Percentiles rank a stretch among this genome's conserved stretches.
Evolutionary conservation across 1,140 invertebrate genomes (phyloP).

Genomic region (Penaeus vannamei): DNA sequence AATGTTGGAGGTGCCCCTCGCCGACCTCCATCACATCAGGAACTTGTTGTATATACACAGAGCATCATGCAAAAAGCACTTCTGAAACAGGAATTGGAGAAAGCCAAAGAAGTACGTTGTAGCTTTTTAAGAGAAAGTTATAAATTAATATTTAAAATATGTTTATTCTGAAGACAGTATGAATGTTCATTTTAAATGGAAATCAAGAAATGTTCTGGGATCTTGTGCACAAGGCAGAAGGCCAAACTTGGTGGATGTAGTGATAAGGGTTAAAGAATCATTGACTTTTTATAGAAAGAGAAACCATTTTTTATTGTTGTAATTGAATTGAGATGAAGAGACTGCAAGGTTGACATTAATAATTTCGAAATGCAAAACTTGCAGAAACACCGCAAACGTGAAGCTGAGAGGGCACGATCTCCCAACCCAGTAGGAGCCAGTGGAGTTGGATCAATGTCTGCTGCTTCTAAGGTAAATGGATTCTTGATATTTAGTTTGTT

Average conservation of each 20-base stretch:
- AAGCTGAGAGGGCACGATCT: constrained; percentile 61
- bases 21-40: constrained; percentile 64
- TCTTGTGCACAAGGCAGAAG: too few species aligned
- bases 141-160: too few species aligned
- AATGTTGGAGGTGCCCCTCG: constrained; percentile 51
- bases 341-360: not conserved
- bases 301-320: too few species aligned
- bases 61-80: constrained; percentile 66
- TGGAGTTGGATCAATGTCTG: constrained; percentile 27
- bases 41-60: constrained; percentile 63
- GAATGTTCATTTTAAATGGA: too few species aligned
- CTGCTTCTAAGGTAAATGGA: not conserved
- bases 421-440: constrained; percentile 51
- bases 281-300: too few species aligned
- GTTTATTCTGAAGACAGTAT: too few species aligned
- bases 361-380: not conserved
- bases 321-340: too few species aligned
- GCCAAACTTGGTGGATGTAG: too few species aligned
- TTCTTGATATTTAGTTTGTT: not conserved
- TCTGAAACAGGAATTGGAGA: constrained; percentile 66
- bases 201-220: too few species aligned
- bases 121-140: not conserved
- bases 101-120: constrained; percentile 51
- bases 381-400: constrained; percentile 60
- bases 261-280: too few species aligned